Base-by-base conservation (phyloP, 1,140 invertebrate genomes). In the Hycleus cichorii region DNA sequence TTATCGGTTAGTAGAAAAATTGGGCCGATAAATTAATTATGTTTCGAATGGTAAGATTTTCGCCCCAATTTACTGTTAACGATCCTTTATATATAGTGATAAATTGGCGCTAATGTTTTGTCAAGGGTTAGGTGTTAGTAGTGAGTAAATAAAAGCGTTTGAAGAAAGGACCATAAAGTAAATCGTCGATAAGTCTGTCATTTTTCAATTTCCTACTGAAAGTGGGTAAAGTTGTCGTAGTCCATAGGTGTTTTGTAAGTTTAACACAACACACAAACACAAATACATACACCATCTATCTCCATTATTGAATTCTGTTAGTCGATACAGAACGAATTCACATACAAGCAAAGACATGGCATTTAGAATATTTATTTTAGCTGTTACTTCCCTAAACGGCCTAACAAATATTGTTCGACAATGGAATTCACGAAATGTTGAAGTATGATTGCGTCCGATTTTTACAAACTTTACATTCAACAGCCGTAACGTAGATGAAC, bases 201-300 rank as follows among this genome's bases (percentile, higher is more conserved):
- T 64, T 64, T 64, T 64, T 64, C 62, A 64, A 64, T 64, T 61
- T 57, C 53, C 47, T 51, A 38, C 39, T 52, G 57, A 59, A 56
- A 61, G 60, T 61, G 50, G 54, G 61, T 58, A 55, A 45, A 52
- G 59, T 57, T 58, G 57, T 58, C 57, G 32, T 58, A 58, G 57
- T 57, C 48, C 52, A 51, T 64, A 64, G 59, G 56, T 62, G 58
- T 53, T 49, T 18, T 64, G 50, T 57, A 64, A 57, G 59, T 57
- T 63, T 63, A 60, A 57, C 59, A 57, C 32, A 32, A 32, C 32
- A 58, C 46, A 44, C 18, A 18, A 18, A 18, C 18, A 18, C 18
- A 18, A 18, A 18, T 18, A 18, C 18, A 18, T 18, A 18, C 48
- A 38, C 55, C 56, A 64, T 64, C 59, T 50, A 61, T 64, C 63